Evolutionary conservation across 2,797 vertebrate genomes (phyloP), one percentile per base, ranked within the genome.

Genomic region (Takifugu rubripes): DNA sequence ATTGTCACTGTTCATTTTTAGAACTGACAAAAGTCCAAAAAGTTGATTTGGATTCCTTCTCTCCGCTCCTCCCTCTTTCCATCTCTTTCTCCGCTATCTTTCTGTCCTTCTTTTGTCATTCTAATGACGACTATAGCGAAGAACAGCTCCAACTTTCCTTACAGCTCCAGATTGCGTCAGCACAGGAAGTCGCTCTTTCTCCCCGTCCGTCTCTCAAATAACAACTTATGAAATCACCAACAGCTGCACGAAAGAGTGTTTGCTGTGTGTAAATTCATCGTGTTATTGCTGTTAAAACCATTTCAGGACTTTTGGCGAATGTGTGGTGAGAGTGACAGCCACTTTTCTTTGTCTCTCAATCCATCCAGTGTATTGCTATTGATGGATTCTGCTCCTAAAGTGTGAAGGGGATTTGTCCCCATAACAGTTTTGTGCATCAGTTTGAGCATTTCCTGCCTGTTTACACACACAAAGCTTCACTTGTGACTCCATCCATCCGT

Each of bases 221-320:
- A 88, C 81, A 88, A 70, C 79, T 87, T 70, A 90, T 90, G 85
- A 90, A 86, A 80, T 92, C 90, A 91, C 77, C 82, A 77, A 79
- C 90, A 91, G 88, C 90, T 91, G 89, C 82, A 83, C 10, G 59
- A 63, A 49, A 72, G 66, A 74, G 69, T 68, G 60, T 74, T 68
- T 16, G 49, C 47, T 45, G 49, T 6, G 51, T 29, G 49, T 63
- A 42, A 55, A 33, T 11, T 25, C 17, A 25, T 25, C 4, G 5
- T 5, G 6, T 11, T 1, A 14, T 21, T 11, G 17, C 46, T 12
- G 6, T 25, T 25, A 21, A 48, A 24, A 11, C 17, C 21, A 2
- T 48, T 25, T 25, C 46, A 25, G 7, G 5, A 24, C 17, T 9
- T 24, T 25, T 25, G 12, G 12, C 9, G 25, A 48, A 48, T 46